Evolutionary conservation across 2,797 vertebrate species (phyloP).

Genomic region (Lagodon rhomboides): DNA sequence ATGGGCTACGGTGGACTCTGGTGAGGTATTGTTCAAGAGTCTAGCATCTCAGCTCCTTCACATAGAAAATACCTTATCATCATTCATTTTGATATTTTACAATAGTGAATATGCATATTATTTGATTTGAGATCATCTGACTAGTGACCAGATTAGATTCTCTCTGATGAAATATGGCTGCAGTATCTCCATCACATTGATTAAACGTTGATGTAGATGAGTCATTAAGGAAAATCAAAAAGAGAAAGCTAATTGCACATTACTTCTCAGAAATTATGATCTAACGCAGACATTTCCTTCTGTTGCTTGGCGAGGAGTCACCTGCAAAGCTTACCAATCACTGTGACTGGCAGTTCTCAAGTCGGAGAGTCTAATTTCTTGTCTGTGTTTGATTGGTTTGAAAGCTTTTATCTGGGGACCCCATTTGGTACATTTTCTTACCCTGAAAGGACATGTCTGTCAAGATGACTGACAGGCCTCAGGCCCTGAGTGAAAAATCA

Average conservation of each 20-base stretch:
- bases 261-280: conserved; percentile 39
- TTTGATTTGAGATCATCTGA: not conserved
- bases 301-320: conserved; percentile 58
- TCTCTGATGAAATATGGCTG: not conserved
- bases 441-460: conserved; percentile 80
- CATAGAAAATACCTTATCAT: conserved; percentile 12
- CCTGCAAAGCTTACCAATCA: conserved; percentile 77
- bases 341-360: conserved; percentile 79
- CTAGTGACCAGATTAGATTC: not conserved
- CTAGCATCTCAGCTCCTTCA: not conserved
- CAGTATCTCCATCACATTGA: not conserved
- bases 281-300: conserved; percentile 52
- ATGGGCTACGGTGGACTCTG: conserved; percentile 1
- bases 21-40: not conserved
- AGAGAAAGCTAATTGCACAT: conserved; percentile 44
- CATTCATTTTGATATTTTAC: not conserved
- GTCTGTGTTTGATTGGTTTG: conserved; percentile 80
- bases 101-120: not conserved
- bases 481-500: conserved; percentile 62
- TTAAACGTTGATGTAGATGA: conserved; percentile 11
- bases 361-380: conserved; percentile 76
- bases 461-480: conserved; percentile 83
- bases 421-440: conserved; percentile 72
- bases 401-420: conserved; percentile 81
- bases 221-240: conserved; percentile 30